Conservation (phyloP, 2,888 invertebrate species). For the Phengaris arion region DNA sequence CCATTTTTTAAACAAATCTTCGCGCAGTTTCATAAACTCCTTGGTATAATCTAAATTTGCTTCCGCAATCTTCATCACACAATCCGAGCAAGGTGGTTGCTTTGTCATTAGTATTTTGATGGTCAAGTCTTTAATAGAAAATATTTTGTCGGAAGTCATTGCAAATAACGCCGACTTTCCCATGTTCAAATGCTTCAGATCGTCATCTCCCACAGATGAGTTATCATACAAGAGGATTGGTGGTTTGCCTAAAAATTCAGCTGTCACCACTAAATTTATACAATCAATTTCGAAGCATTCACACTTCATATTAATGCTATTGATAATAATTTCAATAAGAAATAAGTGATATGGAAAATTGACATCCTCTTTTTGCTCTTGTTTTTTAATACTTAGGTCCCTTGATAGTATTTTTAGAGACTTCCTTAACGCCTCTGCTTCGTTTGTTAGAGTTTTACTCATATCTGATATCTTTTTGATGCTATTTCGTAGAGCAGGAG, state of each 20-base stretch:
- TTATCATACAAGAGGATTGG: slow-evolving; percentile 66
- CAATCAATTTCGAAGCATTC: slow-evolving; percentile 70
- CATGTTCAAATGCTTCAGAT: slow-evolving; percentile 61
- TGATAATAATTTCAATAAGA: slow-evolving; percentile 67
- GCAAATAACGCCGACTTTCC: slow-evolving; percentile 71
- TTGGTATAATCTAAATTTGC: slow-evolving; percentile 63
- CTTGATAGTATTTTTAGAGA: slow-evolving; percentile 63
- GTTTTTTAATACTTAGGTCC: slow-evolving; percentile 61
- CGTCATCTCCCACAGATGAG: slow-evolving; percentile 62
- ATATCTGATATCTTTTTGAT: slow-evolving; percentile 65
- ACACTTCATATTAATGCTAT: slow-evolving; percentile 74
- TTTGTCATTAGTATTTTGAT: slow-evolving; percentile 61
- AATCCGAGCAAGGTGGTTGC: slow-evolving; percentile 66
- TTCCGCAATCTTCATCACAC: slow-evolving; percentile 65
- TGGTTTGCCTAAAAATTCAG: slow-evolving; percentile 64
- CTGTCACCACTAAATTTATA: slow-evolving; percentile 67
- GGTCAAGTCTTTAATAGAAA: slow-evolving; percentile 60
- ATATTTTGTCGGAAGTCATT: slow-evolving; percentile 74
- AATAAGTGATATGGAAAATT: slow-evolving; percentile 71
- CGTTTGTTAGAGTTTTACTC: slow-evolving; percentile 64
- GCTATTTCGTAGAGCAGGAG: slow-evolving; percentile 50
- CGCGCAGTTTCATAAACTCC: slow-evolving; percentile 58
- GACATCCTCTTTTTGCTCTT: slow-evolving; percentile 52
- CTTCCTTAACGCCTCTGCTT: slow-evolving; percentile 64
- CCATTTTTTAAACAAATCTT: slow-evolving; percentile 69